Evolutionary conservation across 2,113 vertebrate species (phyloP).

Genomic region (Polypterus senegalus): DNA sequence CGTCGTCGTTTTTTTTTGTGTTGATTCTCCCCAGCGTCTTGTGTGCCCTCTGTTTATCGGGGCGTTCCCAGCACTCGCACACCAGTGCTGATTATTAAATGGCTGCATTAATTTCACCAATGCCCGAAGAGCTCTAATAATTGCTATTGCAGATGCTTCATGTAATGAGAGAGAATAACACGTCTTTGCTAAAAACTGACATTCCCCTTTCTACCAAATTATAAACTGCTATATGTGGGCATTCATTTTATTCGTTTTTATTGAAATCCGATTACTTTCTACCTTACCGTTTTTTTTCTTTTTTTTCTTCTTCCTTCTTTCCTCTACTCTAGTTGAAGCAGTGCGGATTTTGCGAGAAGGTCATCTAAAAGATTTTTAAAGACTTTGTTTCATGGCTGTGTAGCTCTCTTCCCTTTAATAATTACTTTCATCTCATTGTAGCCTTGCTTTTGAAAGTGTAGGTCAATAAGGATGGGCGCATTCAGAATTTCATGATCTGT

Average conservation of each 20-base stretch:
- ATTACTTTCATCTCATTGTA: conserved; percentile 78
- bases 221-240: too few relatives aligned
- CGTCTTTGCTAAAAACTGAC: too few relatives aligned
- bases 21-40: too few relatives aligned
- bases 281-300: conserved; percentile 14
- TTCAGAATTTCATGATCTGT: conserved; percentile 93
- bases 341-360: conserved; percentile 53
- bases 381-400: conserved; percentile 63
- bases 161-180: too few relatives aligned
- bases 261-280: conserved; percentile 15
- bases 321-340: conserved; percentile 36
- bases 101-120: too few relatives aligned
- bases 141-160: too few relatives aligned
- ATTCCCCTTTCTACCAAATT: too few relatives aligned
- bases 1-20: neutral
- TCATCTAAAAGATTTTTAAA: conserved; percentile 55
- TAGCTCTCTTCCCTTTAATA: conserved; percentile 60
- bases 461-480: conserved; percentile 88
- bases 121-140: too few relatives aligned
- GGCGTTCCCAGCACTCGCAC: too few relatives aligned
- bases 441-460: conserved; percentile 72
- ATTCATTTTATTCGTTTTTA: neutral
- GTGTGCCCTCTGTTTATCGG: too few relatives aligned
- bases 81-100: too few relatives aligned
- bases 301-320: neutral